Evolutionary conservation across 2,888 invertebrate genomes (phyloP).

Genomic region (Cerastoderma edule): DNA sequence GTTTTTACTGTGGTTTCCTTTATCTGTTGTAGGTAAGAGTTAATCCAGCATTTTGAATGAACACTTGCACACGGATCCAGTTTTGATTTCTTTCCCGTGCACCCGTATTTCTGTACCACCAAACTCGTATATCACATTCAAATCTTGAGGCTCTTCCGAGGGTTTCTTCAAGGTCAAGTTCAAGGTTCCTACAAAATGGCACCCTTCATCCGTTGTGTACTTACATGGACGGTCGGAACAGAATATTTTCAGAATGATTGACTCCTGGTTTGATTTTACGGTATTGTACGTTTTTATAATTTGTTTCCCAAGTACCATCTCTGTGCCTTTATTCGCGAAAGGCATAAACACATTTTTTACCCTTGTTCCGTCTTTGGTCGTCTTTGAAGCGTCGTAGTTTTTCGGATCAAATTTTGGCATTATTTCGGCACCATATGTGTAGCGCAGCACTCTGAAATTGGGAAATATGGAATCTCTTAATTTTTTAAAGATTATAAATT

Average conservation of each 20-base stretch:
- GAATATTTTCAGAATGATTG: slow-evolving; percentile 43
- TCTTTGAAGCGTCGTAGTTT: slow-evolving; percentile 30
- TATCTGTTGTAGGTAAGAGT: not conserved
- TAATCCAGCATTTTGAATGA: slow-evolving; percentile 45
- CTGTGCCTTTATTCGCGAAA: slow-evolving; percentile 36
- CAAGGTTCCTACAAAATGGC: slow-evolving; percentile 45
- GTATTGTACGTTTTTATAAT: slow-evolving; percentile 45
- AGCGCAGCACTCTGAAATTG: slow-evolving; percentile 49
- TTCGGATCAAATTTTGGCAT: slow-evolving; percentile 54
- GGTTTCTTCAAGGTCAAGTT: slow-evolving; percentile 40
- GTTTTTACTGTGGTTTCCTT: not conserved
- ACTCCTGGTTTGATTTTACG: slow-evolving; percentile 36
- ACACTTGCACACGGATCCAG: slow-evolving; percentile 34
- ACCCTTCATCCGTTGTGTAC: slow-evolving; percentile 46
- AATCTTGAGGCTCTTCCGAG: slow-evolving; percentile 39
- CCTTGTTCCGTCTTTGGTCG: slow-evolving; percentile 40
- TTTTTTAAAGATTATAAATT: no score
- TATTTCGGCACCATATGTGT: slow-evolving; percentile 61
- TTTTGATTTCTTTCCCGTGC: slow-evolving; percentile 38
- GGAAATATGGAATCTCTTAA: no score
- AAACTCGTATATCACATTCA: slow-evolving; percentile 52
- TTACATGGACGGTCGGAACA: slow-evolving; percentile 42
- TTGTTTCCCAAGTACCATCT: slow-evolving; percentile 31
- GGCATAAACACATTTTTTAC: slow-evolving; percentile 51
- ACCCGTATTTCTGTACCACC: slow-evolving; percentile 52